Evolutionary conservation across 2,888 invertebrate species (phyloP).

Genomic region (Minunthozetes semirufus): DNA sequence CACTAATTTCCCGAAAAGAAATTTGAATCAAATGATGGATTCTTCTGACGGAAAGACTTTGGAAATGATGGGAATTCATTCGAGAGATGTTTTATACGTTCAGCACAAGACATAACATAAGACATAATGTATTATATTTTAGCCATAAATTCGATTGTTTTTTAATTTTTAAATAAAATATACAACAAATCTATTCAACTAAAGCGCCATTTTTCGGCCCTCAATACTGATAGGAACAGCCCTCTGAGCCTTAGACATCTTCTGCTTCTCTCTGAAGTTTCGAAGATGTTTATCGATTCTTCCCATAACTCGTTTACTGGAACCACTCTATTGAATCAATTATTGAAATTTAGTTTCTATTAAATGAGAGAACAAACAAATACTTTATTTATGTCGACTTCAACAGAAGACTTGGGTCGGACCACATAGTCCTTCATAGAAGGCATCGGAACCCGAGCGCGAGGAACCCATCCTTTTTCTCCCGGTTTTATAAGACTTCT

Average conservation of each 20-base stretch:
- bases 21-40: conserved; percentile 46
- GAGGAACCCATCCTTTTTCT: conserved; percentile 86
- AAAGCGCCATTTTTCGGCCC: conserved; percentile 90
- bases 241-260: conserved; percentile 66
- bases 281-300: conserved; percentile 89
- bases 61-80: conserved; percentile 48
- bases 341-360: neutral
- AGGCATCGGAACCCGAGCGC: conserved; percentile 89
- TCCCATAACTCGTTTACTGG: neutral
- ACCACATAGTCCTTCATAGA: conserved; percentile 94
- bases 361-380: neutral
- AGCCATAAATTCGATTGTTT: conserved; percentile 20
- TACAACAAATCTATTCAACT: conserved; percentile 38
- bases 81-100: conserved; percentile 52
- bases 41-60: conserved; percentile 46
- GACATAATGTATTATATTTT: conserved; percentile 14
- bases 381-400: conserved; percentile 61
- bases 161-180: conserved; percentile 35
- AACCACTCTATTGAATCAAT: conserved; percentile 33
- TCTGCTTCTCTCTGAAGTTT: conserved; percentile 76
- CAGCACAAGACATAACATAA: conserved; percentile 45
- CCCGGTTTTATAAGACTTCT: conserved; percentile 72
- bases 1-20: conserved; percentile 50
- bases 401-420: conserved; percentile 82
- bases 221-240: conserved; percentile 94